Evolutionary conservation across 2,888 invertebrate genomes (phyloP).

Genomic region (Zygothrica quintamaculata): DNA sequence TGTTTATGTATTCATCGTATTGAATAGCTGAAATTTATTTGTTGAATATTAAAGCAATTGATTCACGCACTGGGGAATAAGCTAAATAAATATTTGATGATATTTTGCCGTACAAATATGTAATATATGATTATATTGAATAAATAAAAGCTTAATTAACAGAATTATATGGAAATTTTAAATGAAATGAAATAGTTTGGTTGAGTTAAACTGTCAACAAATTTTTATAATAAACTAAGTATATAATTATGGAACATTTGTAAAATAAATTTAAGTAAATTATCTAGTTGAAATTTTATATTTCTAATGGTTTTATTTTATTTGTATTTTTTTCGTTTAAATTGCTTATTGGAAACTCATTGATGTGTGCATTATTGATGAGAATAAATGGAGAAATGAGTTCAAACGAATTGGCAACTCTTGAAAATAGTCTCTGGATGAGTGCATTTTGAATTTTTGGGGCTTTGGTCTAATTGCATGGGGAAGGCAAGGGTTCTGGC

Average conservation of each 20-base stretch:
- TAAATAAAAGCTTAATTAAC: no score
- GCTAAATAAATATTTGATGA: slow-evolving; percentile 19
- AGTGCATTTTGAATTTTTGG: slow-evolving; percentile 44
- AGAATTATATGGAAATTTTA: no score
- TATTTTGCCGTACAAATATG: no score
- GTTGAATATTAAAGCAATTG: no score
- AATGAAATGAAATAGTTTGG: no score
- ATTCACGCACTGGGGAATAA: not conserved
- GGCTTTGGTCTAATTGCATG: slow-evolving; percentile 5
- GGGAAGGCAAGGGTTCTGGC: no score
- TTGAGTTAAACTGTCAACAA: not conserved
- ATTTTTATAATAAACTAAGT: no score
- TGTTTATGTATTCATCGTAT: no score
- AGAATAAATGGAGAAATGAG: slow-evolving; percentile 23
- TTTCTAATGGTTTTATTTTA: not conserved
- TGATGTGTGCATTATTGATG: slow-evolving; percentile 49
- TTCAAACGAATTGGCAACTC: slow-evolving; percentile 58
- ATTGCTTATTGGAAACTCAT: slow-evolving; percentile 7
- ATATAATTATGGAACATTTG: no score
- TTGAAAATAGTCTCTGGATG: slow-evolving; percentile 36
- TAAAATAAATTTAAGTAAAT: no score
- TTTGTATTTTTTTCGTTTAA: no score
- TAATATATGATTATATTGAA: no score
- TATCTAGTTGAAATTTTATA: not conserved
- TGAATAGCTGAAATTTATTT: not conserved